phyloP scores from a whole-genome alignment of 2,113 vertebrate genomes.

The Sclerurus mexicanus region DNA sequence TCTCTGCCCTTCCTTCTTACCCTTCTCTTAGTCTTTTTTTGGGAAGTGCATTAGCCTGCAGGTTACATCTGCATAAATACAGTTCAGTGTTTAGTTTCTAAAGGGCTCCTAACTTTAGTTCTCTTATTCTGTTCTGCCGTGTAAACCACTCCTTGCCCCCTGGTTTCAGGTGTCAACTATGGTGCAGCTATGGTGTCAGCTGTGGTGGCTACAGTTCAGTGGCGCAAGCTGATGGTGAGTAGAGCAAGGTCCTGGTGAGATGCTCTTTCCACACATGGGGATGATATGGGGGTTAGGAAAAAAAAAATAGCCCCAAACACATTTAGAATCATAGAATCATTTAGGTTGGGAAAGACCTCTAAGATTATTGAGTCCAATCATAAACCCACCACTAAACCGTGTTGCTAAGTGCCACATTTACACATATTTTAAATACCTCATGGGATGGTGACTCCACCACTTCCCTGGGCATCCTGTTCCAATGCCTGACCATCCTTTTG shows the following conservation, averaged over 20 bases:
- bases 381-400: background rate
- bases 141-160: background rate
- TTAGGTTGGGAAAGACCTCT: background rate
- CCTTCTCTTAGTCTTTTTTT: background rate
- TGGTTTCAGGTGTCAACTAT: background rate
- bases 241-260: background rate
- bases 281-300: background rate
- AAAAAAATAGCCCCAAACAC: background rate
- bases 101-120: background rate
- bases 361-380: background rate
- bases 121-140: background rate
- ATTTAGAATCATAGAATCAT: background rate
- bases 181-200: fast-evolving
- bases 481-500: background rate
- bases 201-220: background rate
- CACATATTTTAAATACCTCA: background rate
- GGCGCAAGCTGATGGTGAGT: background rate
- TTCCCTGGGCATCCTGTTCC: background rate
- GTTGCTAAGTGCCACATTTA: background rate
- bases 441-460: background rate
- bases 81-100: background rate
- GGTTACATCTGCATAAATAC: background rate
- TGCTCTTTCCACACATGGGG: background rate
- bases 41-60: background rate
- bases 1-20: background rate